Conservation (phyloP, 2,888 invertebrate genomes). For the Drosophila mercatorum region DNA sequence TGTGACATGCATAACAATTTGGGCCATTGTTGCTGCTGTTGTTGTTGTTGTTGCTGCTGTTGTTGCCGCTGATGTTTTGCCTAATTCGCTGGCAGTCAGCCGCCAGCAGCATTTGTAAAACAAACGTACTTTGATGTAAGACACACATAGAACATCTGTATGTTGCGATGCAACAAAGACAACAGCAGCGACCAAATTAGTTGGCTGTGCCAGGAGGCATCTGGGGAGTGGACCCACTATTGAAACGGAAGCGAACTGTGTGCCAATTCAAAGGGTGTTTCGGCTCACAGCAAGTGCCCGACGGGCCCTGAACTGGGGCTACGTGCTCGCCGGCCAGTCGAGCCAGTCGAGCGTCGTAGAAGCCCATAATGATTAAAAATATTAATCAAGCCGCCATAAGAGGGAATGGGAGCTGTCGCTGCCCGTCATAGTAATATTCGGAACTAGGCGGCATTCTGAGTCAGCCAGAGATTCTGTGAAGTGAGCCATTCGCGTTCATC, state of each 20-base stretch:
- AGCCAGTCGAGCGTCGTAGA: background rate
- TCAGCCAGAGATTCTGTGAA: constrained; percentile 31
- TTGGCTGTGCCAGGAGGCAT: constrained; percentile 19
- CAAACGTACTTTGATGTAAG: constrained; percentile 77
- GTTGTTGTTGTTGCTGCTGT: constrained; percentile 7
- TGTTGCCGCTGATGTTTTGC: constrained; percentile 24
- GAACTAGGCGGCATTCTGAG: constrained; percentile 28
- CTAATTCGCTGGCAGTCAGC: constrained; percentile 65
- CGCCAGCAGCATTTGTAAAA: constrained; percentile 54
- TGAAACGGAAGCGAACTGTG: constrained; percentile 28
- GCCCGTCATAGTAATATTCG: constrained; percentile 7
- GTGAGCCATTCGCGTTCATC: constrained; percentile 8
- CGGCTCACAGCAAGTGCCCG: background rate
- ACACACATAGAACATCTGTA: constrained; percentile 60
- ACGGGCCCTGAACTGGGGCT: background rate
- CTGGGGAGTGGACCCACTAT: background rate
- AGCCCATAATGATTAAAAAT: constrained; percentile 20
- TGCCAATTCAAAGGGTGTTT: constrained; percentile 46
- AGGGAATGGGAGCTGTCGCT: background rate
- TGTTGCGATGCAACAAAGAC: constrained; percentile 35
- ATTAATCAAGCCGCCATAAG: background rate
- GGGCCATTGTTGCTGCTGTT: constrained; percentile 29
- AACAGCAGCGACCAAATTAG: constrained; percentile 44
- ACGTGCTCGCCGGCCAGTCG: constrained; percentile 32
- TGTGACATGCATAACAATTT: constrained; percentile 47